Base-by-base conservation (phyloP, 1,140 invertebrate genomes). In the Achroia grisella region DNA sequence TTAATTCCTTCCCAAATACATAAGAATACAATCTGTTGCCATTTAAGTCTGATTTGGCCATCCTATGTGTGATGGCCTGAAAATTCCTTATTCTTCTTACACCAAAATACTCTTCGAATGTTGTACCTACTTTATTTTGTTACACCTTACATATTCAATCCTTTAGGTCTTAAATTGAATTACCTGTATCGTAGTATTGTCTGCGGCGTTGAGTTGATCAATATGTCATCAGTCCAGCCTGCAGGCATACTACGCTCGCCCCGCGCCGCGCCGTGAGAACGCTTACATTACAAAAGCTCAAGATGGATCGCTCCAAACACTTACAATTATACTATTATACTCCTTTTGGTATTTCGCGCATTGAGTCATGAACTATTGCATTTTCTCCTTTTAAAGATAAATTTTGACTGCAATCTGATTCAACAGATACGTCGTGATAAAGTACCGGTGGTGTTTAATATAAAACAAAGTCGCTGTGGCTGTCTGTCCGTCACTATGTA, bases 321-420 rank as follows among this genome's bases (percentile, higher is more conserved):
- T 37, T 37, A 37, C 34, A n/a, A 8, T 14, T 37, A 2, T 15
- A 2, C 35, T 10, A 8, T 14, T 37, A 2, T 15, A 2, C 35
- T 10, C 13, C 17, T 37, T 37, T 10, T 15, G 35, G 35, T 15
- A 15, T 37, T 37, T 37, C 35, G 35, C 17, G 13, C 17, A 37
- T 37, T 37, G 15, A 37, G 35, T 37, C 35, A 37, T 37, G 35
- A 37, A 37, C 35, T 37, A 37, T 37, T 37, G 15, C 35, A 37
- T 37, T 37, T 37, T 37, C 35, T 37, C 35, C 35, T 37, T 37
- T 37, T 37, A n/a, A 8, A 37, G 35, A 6, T 23, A 23, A 23
- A 23, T 23, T 23, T 23, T 6, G 17, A 23, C 35, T 31, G 14
- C 35, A n/a, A 10, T 17, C 14, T 17, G 35, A 37, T 37, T 13